Conservation (phyloP, 2,113 vertebrate species). For the Thermophis baileyi region DNA sequence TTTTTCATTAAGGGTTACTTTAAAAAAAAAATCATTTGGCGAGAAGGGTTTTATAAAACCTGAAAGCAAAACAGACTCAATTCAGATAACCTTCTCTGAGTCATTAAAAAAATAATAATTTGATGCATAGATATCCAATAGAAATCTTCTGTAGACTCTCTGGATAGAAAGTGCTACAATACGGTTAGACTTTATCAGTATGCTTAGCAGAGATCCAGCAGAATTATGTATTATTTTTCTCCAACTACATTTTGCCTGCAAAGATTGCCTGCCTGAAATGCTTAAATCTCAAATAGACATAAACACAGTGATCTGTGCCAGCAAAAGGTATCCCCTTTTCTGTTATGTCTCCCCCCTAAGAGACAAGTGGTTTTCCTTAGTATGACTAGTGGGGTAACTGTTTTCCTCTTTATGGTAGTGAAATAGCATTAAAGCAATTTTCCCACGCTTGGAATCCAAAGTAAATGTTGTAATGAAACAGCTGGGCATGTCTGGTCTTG, state of each 20-base stretch:
- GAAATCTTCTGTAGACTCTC: background rate
- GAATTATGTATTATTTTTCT: background rate
- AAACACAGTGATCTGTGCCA: background rate
- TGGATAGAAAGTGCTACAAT: background rate
- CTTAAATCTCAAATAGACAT: background rate
- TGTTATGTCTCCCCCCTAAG: background rate
- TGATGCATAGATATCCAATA: background rate
- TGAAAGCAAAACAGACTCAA: background rate
- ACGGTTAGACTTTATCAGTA: background rate
- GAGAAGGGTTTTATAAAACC: background rate
- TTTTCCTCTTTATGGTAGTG: background rate
- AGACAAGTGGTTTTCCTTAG: background rate
- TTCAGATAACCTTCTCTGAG: background rate
- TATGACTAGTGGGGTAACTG: background rate
- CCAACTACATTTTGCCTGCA: background rate
- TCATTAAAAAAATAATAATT: background rate
- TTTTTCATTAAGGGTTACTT: background rate
- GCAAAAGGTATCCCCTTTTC: background rate
- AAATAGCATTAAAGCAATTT: constrained; percentile 26
- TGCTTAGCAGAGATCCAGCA: background rate
- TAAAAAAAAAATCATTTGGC: background rate
- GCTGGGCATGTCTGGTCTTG: constrained; percentile 17
- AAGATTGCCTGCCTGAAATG: background rate
- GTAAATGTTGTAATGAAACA: background rate
- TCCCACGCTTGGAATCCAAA: constrained; percentile 28